Base-by-base conservation (phyloP, 2,888 invertebrate species). In the Itoplectis maculator region DNA sequence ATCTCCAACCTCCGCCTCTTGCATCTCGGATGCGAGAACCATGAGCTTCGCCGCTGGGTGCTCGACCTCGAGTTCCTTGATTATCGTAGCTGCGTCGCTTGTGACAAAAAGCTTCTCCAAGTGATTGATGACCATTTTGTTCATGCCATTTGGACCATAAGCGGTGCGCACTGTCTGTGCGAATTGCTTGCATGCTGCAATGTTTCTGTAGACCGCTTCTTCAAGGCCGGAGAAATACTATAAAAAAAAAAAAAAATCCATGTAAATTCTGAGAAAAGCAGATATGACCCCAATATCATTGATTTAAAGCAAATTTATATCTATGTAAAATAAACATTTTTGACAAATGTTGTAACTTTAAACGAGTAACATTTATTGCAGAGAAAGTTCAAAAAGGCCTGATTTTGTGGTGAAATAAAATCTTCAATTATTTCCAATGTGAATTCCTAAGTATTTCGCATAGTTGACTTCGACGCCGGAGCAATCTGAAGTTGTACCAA, bases 61-160 rank as follows among this genome's bases (percentile, higher is more conserved):
- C 92, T 99, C 98, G 35, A 99, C 97, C 94, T 99, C 98, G 56
- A 99, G 93, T 92, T 99, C 98, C 85, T 97, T 95, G 88, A 99
- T 97, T 84, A 99, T 99, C 0, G 99, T 99, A 0, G 98, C 99
- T 23, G 99, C 99, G 94, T 99, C 99, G 92, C 98, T 99, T 0
- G 99, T 99, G 3, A 99, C 98, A 94, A 99, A 99, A 88, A 99
- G 96, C 92, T 99, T 99, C 91, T 99, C 99, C 87, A 99, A 95
- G 92, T 99, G 99, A 93, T 99, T 99, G 81, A 99, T 99, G 23
- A 99, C 97, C 97, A 99, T 99, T 94, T 99, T 99, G 93, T 99
- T 99, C 97, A 97, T 97, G 87, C 99, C 99, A 94, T 98, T 98
- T 8, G 99, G 99, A 0, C 99, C 99, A 93, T 98, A 99, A 0